Percentiles rank a stretch among this genome's conserved stretches.
phyloP scores from a whole-genome alignment of 2,113 vertebrate species.

The Python bivittatus region DNA sequence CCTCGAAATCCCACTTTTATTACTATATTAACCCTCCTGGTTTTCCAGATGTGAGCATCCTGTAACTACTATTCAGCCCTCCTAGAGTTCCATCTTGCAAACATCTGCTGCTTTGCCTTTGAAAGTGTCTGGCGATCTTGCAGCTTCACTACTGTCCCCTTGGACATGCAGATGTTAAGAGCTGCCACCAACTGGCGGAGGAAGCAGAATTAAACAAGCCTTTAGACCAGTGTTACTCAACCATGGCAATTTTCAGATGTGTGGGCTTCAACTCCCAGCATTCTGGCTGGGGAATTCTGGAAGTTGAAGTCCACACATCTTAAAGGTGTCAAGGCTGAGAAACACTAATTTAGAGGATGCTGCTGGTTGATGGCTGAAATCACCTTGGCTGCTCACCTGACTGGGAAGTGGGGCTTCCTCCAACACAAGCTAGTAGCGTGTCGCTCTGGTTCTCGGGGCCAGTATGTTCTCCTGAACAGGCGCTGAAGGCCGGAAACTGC shows the following conservation, averaged over 20 bases:
- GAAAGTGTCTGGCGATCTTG: background rate
- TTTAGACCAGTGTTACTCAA: background rate
- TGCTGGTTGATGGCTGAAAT: background rate
- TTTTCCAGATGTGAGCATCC: background rate
- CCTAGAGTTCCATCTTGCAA: background rate
- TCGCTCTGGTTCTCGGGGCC: constrained; percentile 72
- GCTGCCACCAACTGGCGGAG: background rate
- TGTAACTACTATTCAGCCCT: background rate
- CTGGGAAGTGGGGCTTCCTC: constrained; percentile 71
- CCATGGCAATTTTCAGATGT: background rate
- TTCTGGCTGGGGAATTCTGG: background rate
- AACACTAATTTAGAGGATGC: background rate
- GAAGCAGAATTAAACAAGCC: background rate
- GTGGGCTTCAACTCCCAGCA: background rate
- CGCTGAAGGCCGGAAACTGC: constrained; percentile 94
- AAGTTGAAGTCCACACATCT: background rate
- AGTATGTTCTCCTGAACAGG: constrained; percentile 71
- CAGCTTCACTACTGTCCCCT: background rate
- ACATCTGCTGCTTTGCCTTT: background rate
- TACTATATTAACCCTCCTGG: background rate
- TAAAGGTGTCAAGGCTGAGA: background rate
- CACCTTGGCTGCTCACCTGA: constrained; percentile 67
- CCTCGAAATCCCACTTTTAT: background rate
- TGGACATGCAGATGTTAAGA: background rate
- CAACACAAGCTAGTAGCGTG: constrained; percentile 68